These are phyloP conservation scores for Asarcornis scutulata DNA, from an alignment of 2,113 vertebrate genomes.

Conservation along the genomic window DNA sequence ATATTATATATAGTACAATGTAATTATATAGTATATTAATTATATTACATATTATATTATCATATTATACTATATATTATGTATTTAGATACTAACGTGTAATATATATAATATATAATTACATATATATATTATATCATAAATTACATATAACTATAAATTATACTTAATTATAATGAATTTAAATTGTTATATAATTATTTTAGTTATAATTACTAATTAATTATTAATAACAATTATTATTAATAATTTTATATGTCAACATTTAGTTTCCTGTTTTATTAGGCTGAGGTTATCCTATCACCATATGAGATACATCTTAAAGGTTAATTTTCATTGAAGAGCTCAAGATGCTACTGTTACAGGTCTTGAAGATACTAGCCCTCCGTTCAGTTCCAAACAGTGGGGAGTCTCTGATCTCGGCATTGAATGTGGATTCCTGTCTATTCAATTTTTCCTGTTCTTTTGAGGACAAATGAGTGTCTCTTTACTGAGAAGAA, in stretches of 20 bases:
- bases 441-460: neutral
- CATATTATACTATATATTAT: too few species aligned
- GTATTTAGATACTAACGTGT: too few species aligned
- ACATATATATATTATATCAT: too few species aligned
- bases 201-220: too few species aligned
- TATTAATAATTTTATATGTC: neutral
- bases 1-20: too few species aligned
- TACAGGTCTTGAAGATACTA: neutral
- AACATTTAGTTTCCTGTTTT: neutral
- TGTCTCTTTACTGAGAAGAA: neutral
- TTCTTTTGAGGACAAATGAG: conserved; percentile 1
- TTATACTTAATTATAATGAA: too few species aligned
- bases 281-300: neutral
- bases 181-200: too few species aligned
- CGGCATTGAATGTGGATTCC: neutral
- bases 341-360: neutral
- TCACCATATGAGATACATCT: neutral
- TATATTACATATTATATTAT: too few species aligned
- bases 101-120: too few species aligned
- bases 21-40: too few species aligned
- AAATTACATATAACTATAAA: too few species aligned
- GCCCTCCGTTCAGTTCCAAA: neutral
- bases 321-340: neutral
- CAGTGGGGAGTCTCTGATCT: neutral
- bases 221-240: too few species aligned